Percentiles rank a stretch among this genome's conserved stretches.
These are phyloP conservation scores for Cheirogaleus major DNA, from an alignment of 2,797 vertebrate species.

Conservation along the genomic window DNA sequence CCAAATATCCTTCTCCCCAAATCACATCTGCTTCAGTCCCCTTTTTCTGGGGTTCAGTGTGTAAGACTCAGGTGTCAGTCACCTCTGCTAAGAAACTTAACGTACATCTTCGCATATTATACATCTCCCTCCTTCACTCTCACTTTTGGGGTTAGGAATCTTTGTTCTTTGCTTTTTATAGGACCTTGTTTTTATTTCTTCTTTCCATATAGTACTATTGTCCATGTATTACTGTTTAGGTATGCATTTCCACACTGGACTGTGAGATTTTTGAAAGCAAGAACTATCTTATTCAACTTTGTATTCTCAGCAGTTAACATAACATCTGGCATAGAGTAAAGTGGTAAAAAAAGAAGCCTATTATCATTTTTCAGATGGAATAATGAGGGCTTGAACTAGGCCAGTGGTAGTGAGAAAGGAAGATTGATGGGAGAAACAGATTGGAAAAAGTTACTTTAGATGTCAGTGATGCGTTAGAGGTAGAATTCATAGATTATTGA, in stretches of 20 bases:
- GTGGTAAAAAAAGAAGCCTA: neutral
- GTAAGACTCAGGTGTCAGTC: neutral
- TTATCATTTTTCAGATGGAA: neutral
- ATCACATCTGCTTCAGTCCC: neutral
- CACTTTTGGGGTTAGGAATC: neutral
- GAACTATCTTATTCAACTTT: neutral
- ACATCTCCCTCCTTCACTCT: neutral
- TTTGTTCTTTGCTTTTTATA: neutral
- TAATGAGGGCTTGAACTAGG: neutral
- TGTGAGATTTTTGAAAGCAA: neutral
- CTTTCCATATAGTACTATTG: neutral
- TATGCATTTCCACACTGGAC: neutral
- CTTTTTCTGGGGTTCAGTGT: neutral
- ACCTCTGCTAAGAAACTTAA: neutral
- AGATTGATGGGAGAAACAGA: neutral
- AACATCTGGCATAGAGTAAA: neutral
- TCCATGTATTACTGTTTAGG: neutral
- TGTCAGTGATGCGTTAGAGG: neutral
- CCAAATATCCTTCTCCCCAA: neutral
- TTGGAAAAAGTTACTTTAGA: neutral
- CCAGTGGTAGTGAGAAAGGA: neutral
- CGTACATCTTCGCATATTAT: neutral
- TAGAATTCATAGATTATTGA: neutral
- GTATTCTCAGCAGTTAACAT: neutral
- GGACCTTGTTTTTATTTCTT: neutral